These are phyloP conservation scores for Tetanocera ferruginea DNA, from an alignment of 2,888 invertebrate genomes.

Conservation along the genomic window DNA sequence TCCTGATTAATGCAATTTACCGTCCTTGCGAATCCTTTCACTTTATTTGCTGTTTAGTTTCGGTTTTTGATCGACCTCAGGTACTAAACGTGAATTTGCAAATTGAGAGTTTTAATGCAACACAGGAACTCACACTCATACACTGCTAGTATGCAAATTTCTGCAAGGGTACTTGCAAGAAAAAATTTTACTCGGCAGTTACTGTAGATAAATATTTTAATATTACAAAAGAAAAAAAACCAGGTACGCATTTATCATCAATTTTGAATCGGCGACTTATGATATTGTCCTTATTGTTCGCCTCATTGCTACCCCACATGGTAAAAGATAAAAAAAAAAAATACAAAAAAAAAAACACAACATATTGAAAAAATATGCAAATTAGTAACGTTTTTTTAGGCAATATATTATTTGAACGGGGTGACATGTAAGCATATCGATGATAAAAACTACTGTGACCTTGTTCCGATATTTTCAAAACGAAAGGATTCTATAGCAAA, in stretches of 20 bases:
- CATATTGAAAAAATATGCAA: conserved; percentile 60
- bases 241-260: conserved; percentile 29
- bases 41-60: conserved; percentile 29
- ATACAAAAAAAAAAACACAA: conserved; percentile 44
- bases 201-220: neutral
- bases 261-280: conserved; percentile 26
- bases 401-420: neutral
- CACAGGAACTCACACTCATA: conserved; percentile 49
- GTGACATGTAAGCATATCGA: neutral
- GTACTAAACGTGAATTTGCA: conserved; percentile 46
- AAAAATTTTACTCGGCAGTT: neutral
- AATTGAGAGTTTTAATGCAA: conserved; percentile 24
- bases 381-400: conserved; percentile 55
- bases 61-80: conserved; percentile 30
- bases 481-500: no score
- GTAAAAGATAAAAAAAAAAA: conserved; percentile 22
- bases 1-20: no score
- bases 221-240: neutral
- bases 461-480: no score
- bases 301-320: conserved; percentile 55
- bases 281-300: conserved; percentile 56
- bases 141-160: conserved; percentile 39
- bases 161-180: neutral
- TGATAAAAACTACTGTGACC: neutral
- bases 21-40: conserved; percentile 39